phyloP scores from a whole-genome alignment of 2,888 invertebrate genomes.

The Branchellion lobata region DNA sequence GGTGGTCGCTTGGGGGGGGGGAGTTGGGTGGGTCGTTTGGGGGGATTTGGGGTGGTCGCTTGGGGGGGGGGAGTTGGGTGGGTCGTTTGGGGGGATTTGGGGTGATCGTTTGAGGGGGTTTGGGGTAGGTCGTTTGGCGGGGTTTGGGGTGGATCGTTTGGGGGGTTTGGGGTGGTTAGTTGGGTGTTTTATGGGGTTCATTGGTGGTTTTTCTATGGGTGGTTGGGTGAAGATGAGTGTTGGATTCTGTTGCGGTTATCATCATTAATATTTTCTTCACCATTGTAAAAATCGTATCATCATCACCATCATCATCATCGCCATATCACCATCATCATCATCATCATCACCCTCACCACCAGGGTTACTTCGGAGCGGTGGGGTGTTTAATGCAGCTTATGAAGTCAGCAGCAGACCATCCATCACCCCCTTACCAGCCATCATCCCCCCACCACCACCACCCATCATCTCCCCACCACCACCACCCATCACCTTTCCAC shows the following conservation, averaged over 20 bases:
- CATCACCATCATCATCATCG: neutral
- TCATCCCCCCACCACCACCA: neutral
- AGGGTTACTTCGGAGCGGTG: conserved; percentile 63
- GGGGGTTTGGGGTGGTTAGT: neutral
- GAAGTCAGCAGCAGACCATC: conserved; percentile 40
- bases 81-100: neutral
- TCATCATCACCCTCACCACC: conserved; percentile 42
- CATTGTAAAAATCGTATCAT: too few relatives aligned
- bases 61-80: too few relatives aligned
- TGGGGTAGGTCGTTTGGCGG: neutral
- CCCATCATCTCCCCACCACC: neutral
- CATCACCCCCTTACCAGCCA: neutral
- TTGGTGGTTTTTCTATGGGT: too few relatives aligned
- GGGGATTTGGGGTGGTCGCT: too few relatives aligned
- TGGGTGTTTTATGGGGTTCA: neutral
- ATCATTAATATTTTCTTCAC: too few relatives aligned
- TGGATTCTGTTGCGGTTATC: too few relatives aligned
- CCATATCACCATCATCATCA: neutral
- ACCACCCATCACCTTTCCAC: neutral
- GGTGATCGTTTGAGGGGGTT: too few relatives aligned
- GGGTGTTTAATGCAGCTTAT: conserved; percentile 58
- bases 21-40: too few relatives aligned
- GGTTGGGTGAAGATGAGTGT: too few relatives aligned
- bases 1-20: too few relatives aligned
- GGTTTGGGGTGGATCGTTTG: neutral